Conservation (phyloP, 30 jellyfish, hydroid and myxozoan genomes). For the Pelagia noctiluca region DNA sequence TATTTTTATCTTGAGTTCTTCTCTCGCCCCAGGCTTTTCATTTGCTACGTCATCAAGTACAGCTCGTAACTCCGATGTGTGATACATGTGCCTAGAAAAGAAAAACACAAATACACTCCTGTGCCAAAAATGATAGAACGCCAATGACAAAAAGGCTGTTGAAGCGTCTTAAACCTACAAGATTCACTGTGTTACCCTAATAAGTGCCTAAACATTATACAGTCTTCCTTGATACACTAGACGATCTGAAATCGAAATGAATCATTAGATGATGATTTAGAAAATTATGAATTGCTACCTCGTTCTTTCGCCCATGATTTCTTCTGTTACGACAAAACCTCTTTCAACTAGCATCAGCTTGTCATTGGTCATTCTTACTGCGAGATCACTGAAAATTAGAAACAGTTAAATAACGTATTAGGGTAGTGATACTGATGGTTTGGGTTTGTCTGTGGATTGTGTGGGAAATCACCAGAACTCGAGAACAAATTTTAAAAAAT, state of each 20-base stretch:
- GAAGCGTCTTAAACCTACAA: background rate
- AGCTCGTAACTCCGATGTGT: slow-evolving; percentile 60
- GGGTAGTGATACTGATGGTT: background rate
- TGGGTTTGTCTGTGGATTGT: background rate
- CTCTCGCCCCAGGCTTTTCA: slow-evolving; percentile 13
- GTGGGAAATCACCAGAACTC: too few relatives aligned
- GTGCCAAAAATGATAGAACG: background rate
- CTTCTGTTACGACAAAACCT: slow-evolving; percentile 78
- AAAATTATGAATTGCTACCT: slow-evolving; percentile 19
- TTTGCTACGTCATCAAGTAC: slow-evolving; percentile 42
- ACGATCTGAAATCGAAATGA: background rate
- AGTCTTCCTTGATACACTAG: background rate
- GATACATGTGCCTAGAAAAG: slow-evolving; percentile 70
- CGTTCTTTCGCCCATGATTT: slow-evolving; percentile 37
- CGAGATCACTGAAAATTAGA: slow-evolving; percentile 54
- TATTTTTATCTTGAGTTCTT: slow-evolving; percentile 52
- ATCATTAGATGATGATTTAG: background rate
- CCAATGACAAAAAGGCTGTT: background rate
- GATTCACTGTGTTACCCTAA: background rate
- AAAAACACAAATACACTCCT: background rate
- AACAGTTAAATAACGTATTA: background rate
- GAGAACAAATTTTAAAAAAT: too few relatives aligned
- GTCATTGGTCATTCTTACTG: slow-evolving; percentile 75
- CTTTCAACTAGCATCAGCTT: slow-evolving; percentile 78
- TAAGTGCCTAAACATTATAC: background rate